Conservation (phyloP, 2,888 invertebrate species). For the Athetis lepigone region DNA sequence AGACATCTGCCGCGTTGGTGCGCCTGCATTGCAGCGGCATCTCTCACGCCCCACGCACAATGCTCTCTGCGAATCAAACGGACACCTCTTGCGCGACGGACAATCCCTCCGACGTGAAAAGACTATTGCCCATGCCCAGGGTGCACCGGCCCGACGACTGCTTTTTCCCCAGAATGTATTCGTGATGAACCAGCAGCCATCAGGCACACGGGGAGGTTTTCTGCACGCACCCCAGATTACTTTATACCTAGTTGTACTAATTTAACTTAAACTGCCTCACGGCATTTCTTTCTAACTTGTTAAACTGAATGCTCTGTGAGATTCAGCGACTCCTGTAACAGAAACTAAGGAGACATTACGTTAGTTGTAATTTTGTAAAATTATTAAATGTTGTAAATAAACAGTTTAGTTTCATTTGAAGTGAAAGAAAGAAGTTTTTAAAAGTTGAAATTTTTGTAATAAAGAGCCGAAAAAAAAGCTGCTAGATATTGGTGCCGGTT, state of each 20-base stretch:
- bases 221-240: constrained; percentile 35
- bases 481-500: too few species aligned
- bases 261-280: constrained; percentile 29
- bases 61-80: too few species aligned
- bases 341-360: too few species aligned
- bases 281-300: constrained; percentile 6
- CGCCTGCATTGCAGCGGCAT: too few species aligned
- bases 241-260: constrained; percentile 46
- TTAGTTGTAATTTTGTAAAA: constrained; percentile 35
- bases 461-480: too few species aligned
- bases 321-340: background rate
- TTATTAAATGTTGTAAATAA: constrained; percentile 39
- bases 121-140: constrained; percentile 13
- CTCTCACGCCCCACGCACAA: too few species aligned
- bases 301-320: background rate
- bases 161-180: background rate
- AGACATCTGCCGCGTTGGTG: too few species aligned
- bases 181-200: background rate
- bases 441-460: too few species aligned
- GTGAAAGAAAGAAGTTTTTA: too few species aligned
- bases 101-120: too few species aligned
- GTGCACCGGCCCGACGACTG: constrained; percentile 7
- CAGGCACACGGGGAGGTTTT: too few species aligned
- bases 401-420: constrained; percentile 9
- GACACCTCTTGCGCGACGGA: too few species aligned